Evolutionary conservation across 2,888 invertebrate species (phyloP), one percentile per base, ranked within the genome.

Genomic region (Drosophila histrio): DNA sequence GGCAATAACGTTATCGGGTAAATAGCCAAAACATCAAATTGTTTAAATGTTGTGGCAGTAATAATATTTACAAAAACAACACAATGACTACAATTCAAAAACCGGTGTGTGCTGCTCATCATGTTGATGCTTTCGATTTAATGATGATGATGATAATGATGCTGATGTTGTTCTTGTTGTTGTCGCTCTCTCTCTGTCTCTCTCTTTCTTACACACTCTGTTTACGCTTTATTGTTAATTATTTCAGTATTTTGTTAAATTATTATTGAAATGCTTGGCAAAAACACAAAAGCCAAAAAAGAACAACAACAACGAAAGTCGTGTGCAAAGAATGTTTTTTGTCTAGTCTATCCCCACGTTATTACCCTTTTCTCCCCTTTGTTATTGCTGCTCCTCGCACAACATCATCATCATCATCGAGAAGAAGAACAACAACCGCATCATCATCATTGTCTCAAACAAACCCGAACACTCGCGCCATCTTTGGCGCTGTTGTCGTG

Each of bases 231-330:
- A 61, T 79, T 81, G 82, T 79, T 87, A 85, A 84, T 87, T 84
- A 77, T 87, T 87, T 87, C 52, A 69, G 72, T 77, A n/a, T 72
- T 77, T 81, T 84, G 78, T 81, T 87, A 77, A 81, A 84, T 79
- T 74, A 78, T 74, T 75, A 85, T 84, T 79, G 63, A 87, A 83
- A 81, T 81, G 82, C 70, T 78, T 75, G 72, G 75, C 69, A 64
- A 62, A 77, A 63, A 79, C 54, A 67, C 67, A 72, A 72, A 79
- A 66, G 52, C 70, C 71, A 75, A 77, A 72, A 65, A 28, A 24
- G 44, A 34, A 13, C 56, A 36, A 56, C 60, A 38, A 49, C 54
- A 41, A 54, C 72, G 53, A 79, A 63, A 77, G 70, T 74, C 80
- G 81, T 87, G 77, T 75, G 78, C 65, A 64, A 77, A 86, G 80